Percentiles rank a stretch among this genome's conserved stretches.
phyloP scores from a whole-genome alignment of 1,140 invertebrate genomes.

The Lepidostoma basale region DNA sequence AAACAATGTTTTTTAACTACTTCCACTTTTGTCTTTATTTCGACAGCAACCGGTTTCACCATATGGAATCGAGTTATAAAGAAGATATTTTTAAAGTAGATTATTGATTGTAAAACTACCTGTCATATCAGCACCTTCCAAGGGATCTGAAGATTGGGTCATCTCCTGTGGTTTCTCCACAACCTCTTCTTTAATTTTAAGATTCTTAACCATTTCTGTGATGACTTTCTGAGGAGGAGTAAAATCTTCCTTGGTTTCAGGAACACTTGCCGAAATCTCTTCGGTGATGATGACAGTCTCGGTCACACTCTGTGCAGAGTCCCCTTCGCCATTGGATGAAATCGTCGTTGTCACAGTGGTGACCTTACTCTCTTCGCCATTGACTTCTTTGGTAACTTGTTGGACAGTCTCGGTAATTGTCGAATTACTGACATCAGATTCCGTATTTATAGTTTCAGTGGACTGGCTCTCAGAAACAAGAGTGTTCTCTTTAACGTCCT shows the following conservation, averaged over 20 bases:
- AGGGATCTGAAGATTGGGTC: conserved; percentile 37
- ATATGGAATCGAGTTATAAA: too few relatives aligned
- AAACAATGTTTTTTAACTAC: too few relatives aligned
- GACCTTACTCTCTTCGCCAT: conserved; percentile 21
- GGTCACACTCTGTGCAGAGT: neutral
- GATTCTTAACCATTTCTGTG: conserved; percentile 46
- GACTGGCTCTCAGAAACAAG: conserved; percentile 15
- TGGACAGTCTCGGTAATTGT: conserved; percentile 32
- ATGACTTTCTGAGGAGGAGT: conserved; percentile 11
- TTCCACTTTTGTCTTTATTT: too few relatives aligned
- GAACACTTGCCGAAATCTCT: neutral
- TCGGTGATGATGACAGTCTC: conserved; percentile 7
- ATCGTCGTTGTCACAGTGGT: conserved; percentile 20
- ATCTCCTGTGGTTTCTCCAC: conserved; percentile 20
- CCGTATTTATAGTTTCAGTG: conserved; percentile 1
- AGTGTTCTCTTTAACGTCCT: neutral
- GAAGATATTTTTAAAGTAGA: too few relatives aligned
- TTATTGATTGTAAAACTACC: conserved; percentile 28
- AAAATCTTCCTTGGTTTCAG: conserved; percentile 8
- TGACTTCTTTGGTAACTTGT: conserved; percentile 45
- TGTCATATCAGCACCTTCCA: conserved; percentile 49
- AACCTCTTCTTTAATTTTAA: conserved; percentile 31
- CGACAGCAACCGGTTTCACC: too few relatives aligned
- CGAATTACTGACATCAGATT: conserved; percentile 23
- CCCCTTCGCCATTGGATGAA: conserved; percentile 11